Base-by-base conservation (phyloP, 2,797 vertebrate species). In the Falco columbarius region DNA sequence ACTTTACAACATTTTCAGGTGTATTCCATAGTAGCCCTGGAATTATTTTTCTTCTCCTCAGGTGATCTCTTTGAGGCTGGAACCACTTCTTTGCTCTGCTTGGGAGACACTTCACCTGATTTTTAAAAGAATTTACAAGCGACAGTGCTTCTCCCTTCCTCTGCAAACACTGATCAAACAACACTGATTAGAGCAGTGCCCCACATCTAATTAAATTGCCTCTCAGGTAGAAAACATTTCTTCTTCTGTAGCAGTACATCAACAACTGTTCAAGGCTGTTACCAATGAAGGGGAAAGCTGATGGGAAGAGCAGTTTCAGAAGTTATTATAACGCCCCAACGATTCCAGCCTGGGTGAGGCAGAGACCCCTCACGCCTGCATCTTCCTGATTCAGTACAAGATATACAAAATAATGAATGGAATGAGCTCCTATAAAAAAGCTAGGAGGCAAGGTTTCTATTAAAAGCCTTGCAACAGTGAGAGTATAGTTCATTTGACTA, bases 1-100 rank as follows among this genome's bases (percentile, higher is more conserved):
- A 23, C 47, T 74, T 68, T 51, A 63, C 71, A 58, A 62, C 17
- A 59, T n/a, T 67, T 83, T 74, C 10, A 63, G 34, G 11, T 70
- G 12, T 44, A 47, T 85, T 80, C 55, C 85, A 24, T 46, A 32
- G 30, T 20, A 63, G 62, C 15, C 17, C 22, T 51, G 38, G 29
- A 91, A 76, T 49, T 46, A 46, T 38, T 94, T 85, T 79, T 73
- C 29, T 81, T 76, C 67, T 81, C 36, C 22, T 91, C 63, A 61
- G 29, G 46, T 7, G 12, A 74, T 24, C 38, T 72, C 22, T 67
- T 71, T 29, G 63, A 89, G 58, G 27, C 20, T 86, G 15, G 2
- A 87, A 34, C 20, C 24, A 34, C 30, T 70, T 55, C n/a, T 86
- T 82, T 1, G 0, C 24, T 10, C 24, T 3, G 3, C 30, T 47